Conservation (phyloP, 2,888 invertebrate genomes). For the Pammene fasciana region DNA sequence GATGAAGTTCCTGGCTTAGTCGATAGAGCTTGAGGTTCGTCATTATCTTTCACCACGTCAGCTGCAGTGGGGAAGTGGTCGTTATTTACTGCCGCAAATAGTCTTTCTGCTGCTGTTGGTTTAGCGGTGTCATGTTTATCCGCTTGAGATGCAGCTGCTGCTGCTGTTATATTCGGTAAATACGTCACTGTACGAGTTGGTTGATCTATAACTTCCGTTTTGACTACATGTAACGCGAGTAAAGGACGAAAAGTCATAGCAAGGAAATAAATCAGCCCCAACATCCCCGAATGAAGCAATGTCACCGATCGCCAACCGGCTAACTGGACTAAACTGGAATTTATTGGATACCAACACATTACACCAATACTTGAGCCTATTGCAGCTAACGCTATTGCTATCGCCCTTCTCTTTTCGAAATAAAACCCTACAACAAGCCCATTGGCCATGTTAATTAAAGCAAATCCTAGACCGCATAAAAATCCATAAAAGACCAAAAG, state of each 20-base stretch:
- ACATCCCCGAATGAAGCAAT: constrained; percentile 68
- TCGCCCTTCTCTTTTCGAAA: constrained; percentile 69
- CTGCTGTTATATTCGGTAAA: constrained; percentile 66
- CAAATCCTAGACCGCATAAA: constrained; percentile 67
- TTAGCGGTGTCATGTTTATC: constrained; percentile 47
- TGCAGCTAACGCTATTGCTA: constrained; percentile 68
- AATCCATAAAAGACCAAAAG: constrained; percentile 67
- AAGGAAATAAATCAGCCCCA: constrained; percentile 65
- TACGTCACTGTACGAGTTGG: constrained; percentile 71
- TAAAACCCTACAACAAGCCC: constrained; percentile 75
- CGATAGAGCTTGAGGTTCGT: constrained; percentile 21
- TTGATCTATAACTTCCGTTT: constrained; percentile 58
- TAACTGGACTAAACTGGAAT: constrained; percentile 60
- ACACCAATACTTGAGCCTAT: constrained; percentile 71
- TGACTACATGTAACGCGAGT: constrained; percentile 65
- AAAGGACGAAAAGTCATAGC: constrained; percentile 71
- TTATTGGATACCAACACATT: constrained; percentile 66
- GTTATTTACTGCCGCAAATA: constrained; percentile 60
- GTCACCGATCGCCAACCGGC: constrained; percentile 69
- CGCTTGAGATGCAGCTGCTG: constrained; percentile 50
- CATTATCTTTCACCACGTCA: constrained; percentile 60
- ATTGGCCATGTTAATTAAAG: constrained; percentile 67
- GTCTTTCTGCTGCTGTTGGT: constrained; percentile 57
- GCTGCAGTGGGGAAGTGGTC: constrained; percentile 69
- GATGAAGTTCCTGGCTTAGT: constrained; percentile 62